Percentiles rank a stretch among this genome's conserved stretches.
phyloP scores from a whole-genome alignment of 2,888 invertebrate species.

The Timandra comae region DNA sequence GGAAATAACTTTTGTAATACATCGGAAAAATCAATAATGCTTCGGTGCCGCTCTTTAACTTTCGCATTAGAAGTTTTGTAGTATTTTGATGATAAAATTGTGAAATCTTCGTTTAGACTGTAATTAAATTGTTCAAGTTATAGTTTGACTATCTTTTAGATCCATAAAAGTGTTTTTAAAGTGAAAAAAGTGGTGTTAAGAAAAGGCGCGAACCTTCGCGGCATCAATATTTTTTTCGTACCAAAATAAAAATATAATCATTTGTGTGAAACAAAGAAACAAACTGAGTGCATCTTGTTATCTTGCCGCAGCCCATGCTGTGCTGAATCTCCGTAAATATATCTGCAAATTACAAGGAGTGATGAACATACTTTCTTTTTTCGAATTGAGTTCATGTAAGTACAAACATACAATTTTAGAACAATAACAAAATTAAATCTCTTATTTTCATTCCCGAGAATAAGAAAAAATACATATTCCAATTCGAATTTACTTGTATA shows the following conservation, averaged over 20 bases:
- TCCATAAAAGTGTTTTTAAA: constrained; percentile 18
- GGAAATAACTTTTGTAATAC: constrained; percentile 35
- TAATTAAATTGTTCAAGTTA: constrained; percentile 18
- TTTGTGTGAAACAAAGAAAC: constrained; percentile 38
- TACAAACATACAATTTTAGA: too few relatives aligned
- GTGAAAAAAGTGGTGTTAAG: constrained; percentile 38
- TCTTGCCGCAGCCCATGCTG: constrained; percentile 19
- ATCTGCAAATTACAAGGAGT: constrained; percentile 29
- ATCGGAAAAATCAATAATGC: constrained; percentile 65
- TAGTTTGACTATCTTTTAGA: constrained; percentile 9
- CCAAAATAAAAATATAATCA: constrained; percentile 30
- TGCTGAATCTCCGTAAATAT: constrained; percentile 22
- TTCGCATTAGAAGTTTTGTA: constrained; percentile 42
- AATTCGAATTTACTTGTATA: too few relatives aligned
- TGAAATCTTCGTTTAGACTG: constrained; percentile 7
- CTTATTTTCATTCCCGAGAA: too few relatives aligned
- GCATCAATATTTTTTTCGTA: constrained; percentile 33
- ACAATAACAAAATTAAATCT: too few relatives aligned
- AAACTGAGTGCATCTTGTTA: constrained; percentile 11
- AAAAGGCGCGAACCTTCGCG: constrained; percentile 67
- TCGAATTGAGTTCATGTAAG: constrained; percentile 62
- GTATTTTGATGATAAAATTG: constrained; percentile 28
- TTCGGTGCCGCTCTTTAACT: constrained; percentile 67
- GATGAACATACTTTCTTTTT: constrained; percentile 39
- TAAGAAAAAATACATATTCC: too few relatives aligned